phyloP scores from a whole-genome alignment of 2,113 vertebrate genomes.

The Muntiacus reevesi region DNA sequence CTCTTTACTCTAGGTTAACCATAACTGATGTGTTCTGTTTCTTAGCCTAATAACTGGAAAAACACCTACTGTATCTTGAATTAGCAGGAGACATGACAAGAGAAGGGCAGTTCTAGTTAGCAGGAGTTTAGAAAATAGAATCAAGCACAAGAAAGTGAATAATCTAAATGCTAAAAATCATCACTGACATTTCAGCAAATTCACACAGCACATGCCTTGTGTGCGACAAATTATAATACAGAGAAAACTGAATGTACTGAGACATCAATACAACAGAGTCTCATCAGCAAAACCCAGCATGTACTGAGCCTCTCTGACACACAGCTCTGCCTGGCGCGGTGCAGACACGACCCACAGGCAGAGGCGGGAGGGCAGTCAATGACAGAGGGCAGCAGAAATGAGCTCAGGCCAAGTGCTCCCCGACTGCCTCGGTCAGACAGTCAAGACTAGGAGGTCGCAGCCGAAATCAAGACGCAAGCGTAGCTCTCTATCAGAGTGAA shows the following conservation, averaged over 20 bases:
- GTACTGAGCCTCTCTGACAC: accelerated
- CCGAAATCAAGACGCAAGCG: background rate
- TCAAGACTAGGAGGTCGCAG: background rate
- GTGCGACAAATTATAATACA: background rate
- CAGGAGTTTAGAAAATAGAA: background rate
- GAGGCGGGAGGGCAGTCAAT: background rate
- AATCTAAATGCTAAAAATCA: background rate
- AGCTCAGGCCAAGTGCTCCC: background rate
- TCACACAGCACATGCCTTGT: background rate
- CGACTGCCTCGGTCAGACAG: background rate
- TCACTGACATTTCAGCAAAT: background rate
- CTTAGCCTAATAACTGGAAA: background rate
- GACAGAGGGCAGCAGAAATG: background rate
- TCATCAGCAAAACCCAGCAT: background rate
- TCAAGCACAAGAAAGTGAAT: background rate
- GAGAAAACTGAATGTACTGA: background rate
- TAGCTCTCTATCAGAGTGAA: background rate
- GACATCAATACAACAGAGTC: background rate
- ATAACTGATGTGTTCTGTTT: background rate
- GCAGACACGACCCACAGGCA: background rate
- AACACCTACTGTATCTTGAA: background rate
- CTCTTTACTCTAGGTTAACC: background rate
- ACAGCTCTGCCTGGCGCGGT: background rate
- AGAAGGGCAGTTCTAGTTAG: background rate
- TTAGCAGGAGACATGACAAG: background rate